Percentiles rank a stretch among this genome's conserved stretches.
Evolutionary conservation across 1,140 invertebrate species (phyloP).

Genomic region (Babylonia areolata): DNA sequence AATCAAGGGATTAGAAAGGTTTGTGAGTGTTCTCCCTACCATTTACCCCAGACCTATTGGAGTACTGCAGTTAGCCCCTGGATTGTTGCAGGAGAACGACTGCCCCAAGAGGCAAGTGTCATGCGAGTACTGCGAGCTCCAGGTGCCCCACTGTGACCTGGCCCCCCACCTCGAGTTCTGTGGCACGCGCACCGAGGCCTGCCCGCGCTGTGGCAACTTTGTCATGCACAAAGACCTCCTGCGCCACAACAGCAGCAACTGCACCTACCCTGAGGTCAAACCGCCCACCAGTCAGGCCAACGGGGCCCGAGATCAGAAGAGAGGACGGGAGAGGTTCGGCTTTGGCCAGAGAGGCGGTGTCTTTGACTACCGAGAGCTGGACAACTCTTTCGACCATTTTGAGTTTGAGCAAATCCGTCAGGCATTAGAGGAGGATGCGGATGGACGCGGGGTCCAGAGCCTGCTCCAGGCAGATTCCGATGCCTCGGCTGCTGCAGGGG

Average conservation of each 20-base stretch:
- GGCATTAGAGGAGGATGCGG: neutral
- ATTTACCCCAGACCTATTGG: neutral
- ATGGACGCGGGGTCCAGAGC: slow-evolving; percentile 1
- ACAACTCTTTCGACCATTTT: slow-evolving; percentile 11
- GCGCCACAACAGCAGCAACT: slow-evolving; percentile 81
- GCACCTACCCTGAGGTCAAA: slow-evolving; percentile 61
- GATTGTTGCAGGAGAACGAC: slow-evolving; percentile 63
- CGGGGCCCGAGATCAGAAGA: neutral
- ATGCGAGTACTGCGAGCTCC: slow-evolving; percentile 81
- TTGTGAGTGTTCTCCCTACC: no score
- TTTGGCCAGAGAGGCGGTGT: slow-evolving; percentile 50
- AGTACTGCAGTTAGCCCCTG: neutral
- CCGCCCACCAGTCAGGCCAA: slow-evolving; percentile 32
- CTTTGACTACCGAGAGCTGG: slow-evolving; percentile 17
- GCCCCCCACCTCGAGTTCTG: slow-evolving; percentile 82
- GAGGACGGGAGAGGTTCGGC: slow-evolving; percentile 13
- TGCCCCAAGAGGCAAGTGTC: slow-evolving; percentile 73
- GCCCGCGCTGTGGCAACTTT: slow-evolving; percentile 81
- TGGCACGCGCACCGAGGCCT: slow-evolving; percentile 82
- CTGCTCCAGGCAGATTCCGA: slow-evolving; percentile 13
- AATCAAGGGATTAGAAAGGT: no score
- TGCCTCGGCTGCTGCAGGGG: slow-evolving; percentile 23
- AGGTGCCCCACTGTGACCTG: slow-evolving; percentile 79
- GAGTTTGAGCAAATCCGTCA: slow-evolving; percentile 14
- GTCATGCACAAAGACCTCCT: slow-evolving; percentile 83